A percentile compares a stretch with the other conserved stretches of the same genome.
These are phyloP conservation scores for Aleiodes alternator DNA, from an alignment of 2,888 invertebrate genomes.

Conservation along the genomic window DNA sequence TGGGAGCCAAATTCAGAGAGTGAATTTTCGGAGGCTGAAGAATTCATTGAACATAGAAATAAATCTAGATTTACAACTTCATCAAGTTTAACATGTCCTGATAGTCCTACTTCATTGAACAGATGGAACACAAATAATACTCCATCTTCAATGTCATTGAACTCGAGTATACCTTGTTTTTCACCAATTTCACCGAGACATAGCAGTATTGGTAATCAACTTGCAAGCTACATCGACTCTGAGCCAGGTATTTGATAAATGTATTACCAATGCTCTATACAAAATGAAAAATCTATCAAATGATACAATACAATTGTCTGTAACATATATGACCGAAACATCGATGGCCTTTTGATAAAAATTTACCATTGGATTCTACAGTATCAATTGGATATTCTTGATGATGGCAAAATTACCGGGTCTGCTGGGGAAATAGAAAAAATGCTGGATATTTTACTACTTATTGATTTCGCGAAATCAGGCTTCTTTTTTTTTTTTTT, in stretches of 20 bases:
- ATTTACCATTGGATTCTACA: too few relatives aligned
- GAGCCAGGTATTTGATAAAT: constrained; percentile 65
- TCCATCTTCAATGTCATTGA: constrained; percentile 78
- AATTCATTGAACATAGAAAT: constrained; percentile 69
- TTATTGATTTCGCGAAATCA: too few relatives aligned
- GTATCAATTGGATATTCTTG: too few relatives aligned
- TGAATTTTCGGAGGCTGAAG: constrained; percentile 80
- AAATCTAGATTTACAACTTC: constrained; percentile 63
- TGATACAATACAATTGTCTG: constrained; percentile 42
- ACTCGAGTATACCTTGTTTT: constrained; percentile 79
- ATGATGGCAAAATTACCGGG: too few relatives aligned
- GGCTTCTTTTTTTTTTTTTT: too few relatives aligned
- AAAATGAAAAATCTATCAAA: constrained; percentile 41
- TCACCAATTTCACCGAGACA: constrained; percentile 74
- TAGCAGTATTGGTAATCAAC: constrained; percentile 68
- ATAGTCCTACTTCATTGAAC: constrained; percentile 65
- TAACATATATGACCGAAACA: constrained; percentile 15
- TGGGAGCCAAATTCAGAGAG: constrained; percentile 81
- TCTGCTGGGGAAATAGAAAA: too few relatives aligned
- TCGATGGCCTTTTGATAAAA: too few relatives aligned
- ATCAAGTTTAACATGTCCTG: constrained; percentile 68
- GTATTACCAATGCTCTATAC: background rate
- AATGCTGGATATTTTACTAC: too few relatives aligned
- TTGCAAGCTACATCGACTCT: constrained; percentile 72
- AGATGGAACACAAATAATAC: constrained; percentile 74